Conservation (phyloP, 2,113 vertebrate species). For the Leucoraja erinaceus region DNA sequence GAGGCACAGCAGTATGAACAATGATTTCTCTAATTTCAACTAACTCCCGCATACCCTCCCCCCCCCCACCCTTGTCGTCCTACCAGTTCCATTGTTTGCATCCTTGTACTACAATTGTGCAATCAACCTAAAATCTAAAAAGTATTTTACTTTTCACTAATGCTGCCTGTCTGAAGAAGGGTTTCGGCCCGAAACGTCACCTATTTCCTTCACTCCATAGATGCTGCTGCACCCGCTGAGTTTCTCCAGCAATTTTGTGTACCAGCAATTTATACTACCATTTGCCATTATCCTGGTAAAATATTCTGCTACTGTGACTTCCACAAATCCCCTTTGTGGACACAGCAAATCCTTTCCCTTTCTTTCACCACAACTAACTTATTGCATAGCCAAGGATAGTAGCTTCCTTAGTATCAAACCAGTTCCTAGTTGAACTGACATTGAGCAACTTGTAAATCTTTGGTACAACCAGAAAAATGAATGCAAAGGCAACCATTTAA, state of each 20-base stretch:
- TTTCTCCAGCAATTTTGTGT: too few species aligned
- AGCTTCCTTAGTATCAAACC: neutral
- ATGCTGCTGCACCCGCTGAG: too few species aligned
- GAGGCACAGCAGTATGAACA: too few species aligned
- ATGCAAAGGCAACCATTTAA: neutral
- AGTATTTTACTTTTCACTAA: neutral
- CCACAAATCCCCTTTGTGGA: neutral
- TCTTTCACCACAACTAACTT: neutral
- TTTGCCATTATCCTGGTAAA: neutral
- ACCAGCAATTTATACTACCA: neutral
- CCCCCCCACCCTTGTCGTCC: too few species aligned
- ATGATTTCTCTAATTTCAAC: too few species aligned
- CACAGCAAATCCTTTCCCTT: neutral
- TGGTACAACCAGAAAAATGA: neutral
- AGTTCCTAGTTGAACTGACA: neutral
- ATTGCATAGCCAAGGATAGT: neutral
- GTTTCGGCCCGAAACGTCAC: too few species aligned
- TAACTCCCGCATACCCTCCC: too few species aligned
- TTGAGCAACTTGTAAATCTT: neutral
- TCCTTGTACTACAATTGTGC: neutral
- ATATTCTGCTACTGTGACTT: neutral
- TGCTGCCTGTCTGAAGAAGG: too few species aligned
- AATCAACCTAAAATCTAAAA: neutral
- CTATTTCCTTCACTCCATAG: too few species aligned
- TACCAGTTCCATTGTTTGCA: neutral